Percentiles rank a stretch among this genome's conserved stretches.
Evolutionary conservation across 2,888 invertebrate genomes (phyloP).

Genomic region (Amiota communis): DNA sequence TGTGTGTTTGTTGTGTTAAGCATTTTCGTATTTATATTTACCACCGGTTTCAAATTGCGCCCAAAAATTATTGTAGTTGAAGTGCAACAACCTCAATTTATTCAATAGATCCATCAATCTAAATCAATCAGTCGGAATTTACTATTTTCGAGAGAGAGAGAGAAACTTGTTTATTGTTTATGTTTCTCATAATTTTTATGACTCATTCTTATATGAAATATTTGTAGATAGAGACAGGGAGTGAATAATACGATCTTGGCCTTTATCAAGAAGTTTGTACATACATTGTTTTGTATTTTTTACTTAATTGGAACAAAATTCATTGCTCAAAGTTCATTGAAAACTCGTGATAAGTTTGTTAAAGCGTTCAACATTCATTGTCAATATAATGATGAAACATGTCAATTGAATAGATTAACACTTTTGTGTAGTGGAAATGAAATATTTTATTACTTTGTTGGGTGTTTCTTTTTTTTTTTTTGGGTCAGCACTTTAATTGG

Average conservation of each 20-base stretch:
- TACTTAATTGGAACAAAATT: neutral
- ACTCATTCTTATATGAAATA: neutral
- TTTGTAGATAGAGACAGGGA: no score
- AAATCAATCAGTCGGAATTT: no score
- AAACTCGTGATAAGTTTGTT: constrained; percentile 8
- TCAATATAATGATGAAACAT: neutral
- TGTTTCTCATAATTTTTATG: neutral
- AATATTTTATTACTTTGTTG: no score
- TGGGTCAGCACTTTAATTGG: no score
- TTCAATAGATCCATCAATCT: no score
- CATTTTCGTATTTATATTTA: constrained; percentile 29
- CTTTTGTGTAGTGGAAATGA: neutral
- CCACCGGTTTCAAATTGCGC: neutral
- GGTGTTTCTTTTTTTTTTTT: no score
- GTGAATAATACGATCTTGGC: neutral
- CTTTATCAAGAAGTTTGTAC: no score
- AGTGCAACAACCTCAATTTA: neutral
- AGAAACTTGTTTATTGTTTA: no score
- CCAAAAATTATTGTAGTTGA: neutral
- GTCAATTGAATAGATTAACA: neutral
- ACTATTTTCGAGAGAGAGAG: no score
- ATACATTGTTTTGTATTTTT: no score
- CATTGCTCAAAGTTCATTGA: constrained; percentile 17
- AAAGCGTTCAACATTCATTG: neutral
- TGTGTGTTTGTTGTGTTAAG: constrained; percentile 31